A percentile compares a stretch with the other conserved stretches of the same genome.
phyloP scores from a whole-genome alignment of 1,140 invertebrate species.

The Brachystomella parvula region DNA sequence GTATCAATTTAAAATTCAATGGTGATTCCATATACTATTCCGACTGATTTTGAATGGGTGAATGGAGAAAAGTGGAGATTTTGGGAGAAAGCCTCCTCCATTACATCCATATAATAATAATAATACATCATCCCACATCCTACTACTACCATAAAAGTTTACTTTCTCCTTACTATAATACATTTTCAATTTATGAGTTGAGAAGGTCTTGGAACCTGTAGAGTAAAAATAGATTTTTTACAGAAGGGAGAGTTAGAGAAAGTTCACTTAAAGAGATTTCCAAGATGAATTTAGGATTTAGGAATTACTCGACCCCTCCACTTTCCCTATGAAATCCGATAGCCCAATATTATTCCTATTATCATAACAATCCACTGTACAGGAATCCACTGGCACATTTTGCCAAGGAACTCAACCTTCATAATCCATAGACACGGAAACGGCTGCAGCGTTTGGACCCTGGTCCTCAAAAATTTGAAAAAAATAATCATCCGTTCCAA shows the following conservation, averaged over 20 bases:
- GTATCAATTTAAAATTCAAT: constrained; percentile 5
- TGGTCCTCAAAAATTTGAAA: too few relatives aligned
- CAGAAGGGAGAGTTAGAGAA: too few relatives aligned
- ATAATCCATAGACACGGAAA: too few relatives aligned
- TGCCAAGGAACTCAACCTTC: too few relatives aligned
- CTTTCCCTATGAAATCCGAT: too few relatives aligned
- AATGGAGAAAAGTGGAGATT: constrained; percentile 10
- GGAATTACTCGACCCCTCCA: constrained; percentile 11
- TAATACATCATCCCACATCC: constrained; percentile 27
- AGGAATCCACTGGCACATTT: too few relatives aligned
- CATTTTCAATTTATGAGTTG: constrained; percentile 25
- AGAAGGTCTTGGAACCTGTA: constrained; percentile 19
- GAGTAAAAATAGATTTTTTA: constrained; percentile 17
- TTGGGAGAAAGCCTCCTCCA: background rate
- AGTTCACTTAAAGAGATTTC: constrained; percentile 10
- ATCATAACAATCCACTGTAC: too few relatives aligned
- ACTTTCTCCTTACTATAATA: constrained; percentile 6
- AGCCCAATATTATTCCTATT: too few relatives aligned
- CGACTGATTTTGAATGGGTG: constrained; percentile 8
- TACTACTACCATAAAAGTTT: constrained; percentile 32
- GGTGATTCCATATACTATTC: constrained; percentile 11
- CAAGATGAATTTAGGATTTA: constrained; percentile 16
- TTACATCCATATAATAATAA: constrained; percentile 13
- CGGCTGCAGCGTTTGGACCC: too few relatives aligned
- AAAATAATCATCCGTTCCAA: too few relatives aligned